Evolutionary conservation across 2,888 invertebrate species (phyloP).

Genomic region (Brachynemurus nebulosus): DNA sequence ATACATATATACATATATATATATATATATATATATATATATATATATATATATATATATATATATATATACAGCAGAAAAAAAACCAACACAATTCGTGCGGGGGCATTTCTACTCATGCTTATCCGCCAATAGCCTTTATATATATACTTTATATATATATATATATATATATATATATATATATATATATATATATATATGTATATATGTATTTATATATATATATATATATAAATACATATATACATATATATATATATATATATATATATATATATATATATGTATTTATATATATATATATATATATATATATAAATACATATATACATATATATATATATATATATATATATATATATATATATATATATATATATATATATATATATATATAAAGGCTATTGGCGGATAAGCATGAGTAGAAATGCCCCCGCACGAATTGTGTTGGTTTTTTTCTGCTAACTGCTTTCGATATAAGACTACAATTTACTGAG

Average conservation of each 20-base stretch:
- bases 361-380: conserved; percentile 8
- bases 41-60: conserved; percentile 1
- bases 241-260: background rate
- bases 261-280: conserved; percentile 10
- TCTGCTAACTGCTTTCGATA: too few species aligned
- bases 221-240: background rate
- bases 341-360: conserved; percentile 10
- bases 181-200: background rate
- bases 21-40: conserved; percentile 7
- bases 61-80: background rate
- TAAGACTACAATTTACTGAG: too few species aligned
- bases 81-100: too few species aligned
- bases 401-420: too few species aligned
- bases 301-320: conserved; percentile 10
- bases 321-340: conserved; percentile 10
- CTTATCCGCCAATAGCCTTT: too few species aligned
- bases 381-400: background rate
- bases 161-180: background rate
- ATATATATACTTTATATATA: too few species aligned
- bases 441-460: too few species aligned
- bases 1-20: background rate
- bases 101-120: too few species aligned
- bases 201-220: background rate
- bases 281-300: conserved; percentile 10
- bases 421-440: too few species aligned